These are phyloP conservation scores for Anas flavirostris DNA, from an alignment of 2,797 vertebrate species.

Conservation along the genomic window DNA sequence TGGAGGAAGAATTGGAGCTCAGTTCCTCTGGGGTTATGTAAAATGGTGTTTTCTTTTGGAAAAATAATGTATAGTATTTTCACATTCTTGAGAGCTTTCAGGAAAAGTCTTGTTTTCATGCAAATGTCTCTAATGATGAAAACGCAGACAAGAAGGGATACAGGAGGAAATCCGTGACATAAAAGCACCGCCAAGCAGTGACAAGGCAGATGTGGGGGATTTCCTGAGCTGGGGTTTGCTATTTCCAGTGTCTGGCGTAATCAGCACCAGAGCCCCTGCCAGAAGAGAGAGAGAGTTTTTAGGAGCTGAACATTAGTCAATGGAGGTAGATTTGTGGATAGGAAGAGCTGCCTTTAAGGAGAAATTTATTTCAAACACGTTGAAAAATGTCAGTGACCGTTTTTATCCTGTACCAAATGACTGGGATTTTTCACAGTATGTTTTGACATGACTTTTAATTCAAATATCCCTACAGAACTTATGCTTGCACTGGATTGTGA, in stretches of 20 bases:
- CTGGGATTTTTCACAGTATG: neutral
- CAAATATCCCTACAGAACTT: slow-evolving; percentile 48
- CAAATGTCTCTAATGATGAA: neutral
- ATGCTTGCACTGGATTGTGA: slow-evolving; percentile 20
- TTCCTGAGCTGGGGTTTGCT: neutral
- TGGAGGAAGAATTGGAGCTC: rapidly evolving
- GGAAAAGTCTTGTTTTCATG: neutral
- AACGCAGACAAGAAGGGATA: neutral
- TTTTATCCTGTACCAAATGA: slow-evolving; percentile 27
- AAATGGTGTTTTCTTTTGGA: neutral
- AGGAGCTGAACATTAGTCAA: neutral
- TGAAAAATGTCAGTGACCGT: neutral
- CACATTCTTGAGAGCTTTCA: neutral
- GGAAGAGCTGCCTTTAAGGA: neutral
- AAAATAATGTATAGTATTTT: neutral
- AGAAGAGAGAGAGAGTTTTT: neutral
- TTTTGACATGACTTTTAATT: slow-evolving; percentile 48
- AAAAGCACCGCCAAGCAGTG: neutral
- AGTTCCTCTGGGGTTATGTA: neutral
- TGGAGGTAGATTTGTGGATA: neutral
- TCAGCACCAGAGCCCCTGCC: neutral
- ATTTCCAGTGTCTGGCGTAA: neutral
- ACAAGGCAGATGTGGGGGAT: neutral
- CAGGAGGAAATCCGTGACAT: neutral
- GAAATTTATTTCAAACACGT: neutral